A percentile compares a stretch with the other conserved stretches of the same genome.
phyloP scores from a whole-genome alignment of 2,113 vertebrate genomes.

The Montifringilla adamsi region DNA sequence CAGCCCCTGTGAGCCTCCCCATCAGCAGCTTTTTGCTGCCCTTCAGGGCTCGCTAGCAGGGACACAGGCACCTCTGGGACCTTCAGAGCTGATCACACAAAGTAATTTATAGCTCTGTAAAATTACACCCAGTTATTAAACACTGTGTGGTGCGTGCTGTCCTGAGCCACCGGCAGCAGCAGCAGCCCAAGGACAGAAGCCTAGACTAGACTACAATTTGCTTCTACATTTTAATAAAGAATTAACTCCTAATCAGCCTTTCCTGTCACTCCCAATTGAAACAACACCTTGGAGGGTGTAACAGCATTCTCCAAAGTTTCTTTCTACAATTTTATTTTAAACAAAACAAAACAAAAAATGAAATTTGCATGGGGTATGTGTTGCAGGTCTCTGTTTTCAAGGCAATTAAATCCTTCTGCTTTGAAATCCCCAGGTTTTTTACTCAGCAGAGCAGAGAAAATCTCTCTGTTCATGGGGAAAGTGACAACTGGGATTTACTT shows the following conservation, averaged over 20 bases:
- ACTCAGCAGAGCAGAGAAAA: background rate
- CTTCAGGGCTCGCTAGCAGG: background rate
- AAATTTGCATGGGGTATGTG: background rate
- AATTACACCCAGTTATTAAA: background rate
- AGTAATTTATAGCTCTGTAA: rapidly evolving
- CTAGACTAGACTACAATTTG: background rate
- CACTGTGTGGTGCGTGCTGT: rapidly evolving
- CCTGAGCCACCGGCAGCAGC: background rate
- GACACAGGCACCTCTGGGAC: background rate
- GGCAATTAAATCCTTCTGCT: background rate
- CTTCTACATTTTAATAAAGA: background rate
- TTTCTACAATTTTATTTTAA: background rate
- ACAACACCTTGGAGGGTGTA: background rate
- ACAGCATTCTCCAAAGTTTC: background rate
- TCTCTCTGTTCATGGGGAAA: background rate
- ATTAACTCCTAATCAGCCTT: background rate
- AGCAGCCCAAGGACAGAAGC: background rate
- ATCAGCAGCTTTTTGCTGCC: rapidly evolving
- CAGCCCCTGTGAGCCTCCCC: rapidly evolving
- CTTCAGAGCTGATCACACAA: rapidly evolving
- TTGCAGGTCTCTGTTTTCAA: background rate
- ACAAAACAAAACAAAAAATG: background rate
- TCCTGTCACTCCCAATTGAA: background rate
- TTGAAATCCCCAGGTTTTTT: background rate
- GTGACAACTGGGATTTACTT: background rate